Evolutionary conservation across 2,888 invertebrate genomes (phyloP).

Genomic region (Pegoplata infirma): DNA sequence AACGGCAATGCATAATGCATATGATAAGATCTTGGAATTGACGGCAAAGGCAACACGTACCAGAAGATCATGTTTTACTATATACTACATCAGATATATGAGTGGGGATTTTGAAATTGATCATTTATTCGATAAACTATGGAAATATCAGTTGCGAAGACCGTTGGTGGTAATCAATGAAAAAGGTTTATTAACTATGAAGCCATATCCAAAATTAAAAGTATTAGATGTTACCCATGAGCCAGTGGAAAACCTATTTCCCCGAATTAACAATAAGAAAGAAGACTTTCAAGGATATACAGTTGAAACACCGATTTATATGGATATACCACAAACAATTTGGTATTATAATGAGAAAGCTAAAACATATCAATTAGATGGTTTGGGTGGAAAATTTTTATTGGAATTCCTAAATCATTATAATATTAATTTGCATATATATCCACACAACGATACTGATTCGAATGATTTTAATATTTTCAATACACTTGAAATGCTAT

Average conservation of each 20-base stretch:
- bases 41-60: not conserved
- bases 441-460: no score
- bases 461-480: no score
- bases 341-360: not conserved
- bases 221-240: not conserved
- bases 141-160: conserved; percentile 8
- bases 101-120: not conserved
- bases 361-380: not conserved
- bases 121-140: not conserved
- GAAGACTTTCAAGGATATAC: not conserved
- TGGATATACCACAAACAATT: not conserved
- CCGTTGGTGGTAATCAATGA: not conserved
- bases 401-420: not conserved
- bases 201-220: conserved; percentile 2
- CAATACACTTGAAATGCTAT: no score
- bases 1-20: not conserved
- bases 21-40: not conserved
- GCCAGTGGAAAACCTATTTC: not conserved
- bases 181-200: not conserved
- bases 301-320: not conserved
- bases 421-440: not conserved
- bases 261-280: not conserved
- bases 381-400: not conserved
- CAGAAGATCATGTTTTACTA: not conserved
- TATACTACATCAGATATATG: not conserved